Percentiles rank a stretch among this genome's conserved stretches.
phyloP scores from a whole-genome alignment of 2,113 vertebrate genomes.

The Megalops atlanticus region DNA sequence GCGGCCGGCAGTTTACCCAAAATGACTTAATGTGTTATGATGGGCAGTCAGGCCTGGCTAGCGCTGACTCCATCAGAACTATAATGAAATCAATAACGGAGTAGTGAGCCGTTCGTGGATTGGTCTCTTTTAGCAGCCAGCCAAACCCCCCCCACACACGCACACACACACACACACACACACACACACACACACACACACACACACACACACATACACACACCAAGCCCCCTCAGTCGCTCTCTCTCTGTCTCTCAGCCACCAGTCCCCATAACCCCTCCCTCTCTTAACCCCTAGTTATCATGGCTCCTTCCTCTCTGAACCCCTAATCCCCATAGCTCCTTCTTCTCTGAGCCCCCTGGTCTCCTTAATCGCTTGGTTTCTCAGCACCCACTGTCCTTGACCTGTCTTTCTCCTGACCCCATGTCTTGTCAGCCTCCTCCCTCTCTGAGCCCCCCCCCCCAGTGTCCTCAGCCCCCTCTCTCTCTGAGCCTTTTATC shows the following conservation, averaged over 20 bases:
- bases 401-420: neutral
- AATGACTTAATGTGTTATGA: constrained; percentile 19
- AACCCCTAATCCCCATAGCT: neutral
- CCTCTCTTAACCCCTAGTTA: too few relatives aligned
- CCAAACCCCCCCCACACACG: too few relatives aligned
- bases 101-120: neutral
- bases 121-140: neutral
- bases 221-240: too few relatives aligned
- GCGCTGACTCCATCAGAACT: constrained; percentile 15
- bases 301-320: too few relatives aligned
- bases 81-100: constrained; percentile 26
- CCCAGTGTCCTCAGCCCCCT: neutral
- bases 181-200: too few relatives aligned
- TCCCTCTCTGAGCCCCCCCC: neutral
- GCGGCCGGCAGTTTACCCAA: neutral
- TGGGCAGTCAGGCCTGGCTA: constrained; percentile 22
- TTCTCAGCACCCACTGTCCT: neutral
- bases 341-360: neutral
- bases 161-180: too few relatives aligned
- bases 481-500: too few relatives aligned
- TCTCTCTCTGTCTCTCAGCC: neutral
- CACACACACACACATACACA: too few relatives aligned
- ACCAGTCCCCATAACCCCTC: neutral
- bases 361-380: neutral
- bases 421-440: neutral